Evolutionary conservation across 2,113 vertebrate genomes (phyloP).

Genomic region (Paralichthys olivaceus): DNA sequence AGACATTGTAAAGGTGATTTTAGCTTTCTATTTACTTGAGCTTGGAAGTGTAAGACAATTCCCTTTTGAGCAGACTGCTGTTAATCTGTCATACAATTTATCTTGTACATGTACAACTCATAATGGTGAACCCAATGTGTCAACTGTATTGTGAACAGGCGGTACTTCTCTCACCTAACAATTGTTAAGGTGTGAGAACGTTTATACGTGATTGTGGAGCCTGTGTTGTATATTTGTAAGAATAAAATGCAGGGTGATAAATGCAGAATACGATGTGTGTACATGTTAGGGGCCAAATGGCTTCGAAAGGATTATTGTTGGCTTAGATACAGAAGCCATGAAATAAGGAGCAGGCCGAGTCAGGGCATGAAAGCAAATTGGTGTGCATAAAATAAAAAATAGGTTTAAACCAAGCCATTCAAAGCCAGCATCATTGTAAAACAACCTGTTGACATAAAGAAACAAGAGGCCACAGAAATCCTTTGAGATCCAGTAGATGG

Average conservation of each 20-base stretch:
- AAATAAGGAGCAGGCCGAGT: slow-evolving; percentile 30
- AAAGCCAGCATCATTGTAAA: slow-evolving; percentile 27
- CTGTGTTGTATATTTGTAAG: not conserved
- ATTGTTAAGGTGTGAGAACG: too few species aligned
- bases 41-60: not conserved
- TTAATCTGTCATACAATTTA: not conserved
- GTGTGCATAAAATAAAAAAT: slow-evolving; percentile 25
- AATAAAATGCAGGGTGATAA: too few species aligned
- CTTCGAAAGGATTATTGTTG: slow-evolving; percentile 47
- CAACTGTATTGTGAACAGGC: not conserved
- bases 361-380: slow-evolving; percentile 27
- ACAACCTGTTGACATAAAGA: slow-evolving; percentile 7
- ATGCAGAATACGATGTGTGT: not conserved
- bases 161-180: not conserved
- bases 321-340: slow-evolving; percentile 25
- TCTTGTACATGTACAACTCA: not conserved
- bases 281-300: not conserved
- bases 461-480: slow-evolving; percentile 5
- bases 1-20: not conserved
- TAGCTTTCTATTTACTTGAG: not conserved
- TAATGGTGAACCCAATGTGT: not conserved
- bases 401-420: slow-evolving; percentile 33
- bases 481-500: not conserved
- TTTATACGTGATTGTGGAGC: not conserved
- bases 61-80: slow-evolving; percentile 1